Percentiles rank a stretch among this genome's conserved stretches.
Conservation (phyloP, 2,888 invertebrate genomes). For the Drosophila niveifrons region DNA sequence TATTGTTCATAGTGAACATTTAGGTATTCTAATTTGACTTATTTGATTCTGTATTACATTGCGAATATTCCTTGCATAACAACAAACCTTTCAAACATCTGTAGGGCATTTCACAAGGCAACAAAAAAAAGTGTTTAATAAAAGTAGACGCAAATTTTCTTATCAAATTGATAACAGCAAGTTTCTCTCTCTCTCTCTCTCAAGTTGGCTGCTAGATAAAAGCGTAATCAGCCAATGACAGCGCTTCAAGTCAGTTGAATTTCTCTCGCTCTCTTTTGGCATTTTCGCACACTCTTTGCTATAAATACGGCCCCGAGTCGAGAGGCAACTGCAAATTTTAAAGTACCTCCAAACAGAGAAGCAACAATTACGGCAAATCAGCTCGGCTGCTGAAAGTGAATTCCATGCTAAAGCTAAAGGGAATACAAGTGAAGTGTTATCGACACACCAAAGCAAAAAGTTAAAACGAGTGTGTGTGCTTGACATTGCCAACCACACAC, state of each 20-base stretch:
- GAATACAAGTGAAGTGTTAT: conserved; percentile 75
- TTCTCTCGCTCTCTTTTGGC: background rate
- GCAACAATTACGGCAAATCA: conserved; percentile 53
- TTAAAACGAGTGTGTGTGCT: conserved; percentile 39
- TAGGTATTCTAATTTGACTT: background rate
- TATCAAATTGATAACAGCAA: conserved; percentile 41
- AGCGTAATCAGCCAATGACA: conserved; percentile 34
- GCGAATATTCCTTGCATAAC: background rate
- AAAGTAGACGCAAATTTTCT: conserved; percentile 29
- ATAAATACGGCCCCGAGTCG: conserved; percentile 53
- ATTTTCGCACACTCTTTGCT: conserved; percentile 30
- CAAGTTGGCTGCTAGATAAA: conserved; percentile 26
- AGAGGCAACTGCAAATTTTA: conserved; percentile 50
- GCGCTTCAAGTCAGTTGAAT: background rate
- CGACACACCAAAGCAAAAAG: conserved; percentile 61
- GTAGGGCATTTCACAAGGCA: conserved; percentile 18
- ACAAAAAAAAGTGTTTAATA: conserved; percentile 4
- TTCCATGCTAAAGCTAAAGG: conserved; percentile 68
- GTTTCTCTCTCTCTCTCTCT: conserved; percentile 3
- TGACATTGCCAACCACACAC: conserved; percentile 4
- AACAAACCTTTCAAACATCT: conserved; percentile 5
- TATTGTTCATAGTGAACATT: background rate
- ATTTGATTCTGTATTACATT: background rate
- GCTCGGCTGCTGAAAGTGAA: conserved; percentile 55
- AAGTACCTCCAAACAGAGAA: conserved; percentile 48